These are phyloP conservation scores for Heliconius erato DNA, from an alignment of 2,888 invertebrate species.

Conservation along the genomic window DNA sequence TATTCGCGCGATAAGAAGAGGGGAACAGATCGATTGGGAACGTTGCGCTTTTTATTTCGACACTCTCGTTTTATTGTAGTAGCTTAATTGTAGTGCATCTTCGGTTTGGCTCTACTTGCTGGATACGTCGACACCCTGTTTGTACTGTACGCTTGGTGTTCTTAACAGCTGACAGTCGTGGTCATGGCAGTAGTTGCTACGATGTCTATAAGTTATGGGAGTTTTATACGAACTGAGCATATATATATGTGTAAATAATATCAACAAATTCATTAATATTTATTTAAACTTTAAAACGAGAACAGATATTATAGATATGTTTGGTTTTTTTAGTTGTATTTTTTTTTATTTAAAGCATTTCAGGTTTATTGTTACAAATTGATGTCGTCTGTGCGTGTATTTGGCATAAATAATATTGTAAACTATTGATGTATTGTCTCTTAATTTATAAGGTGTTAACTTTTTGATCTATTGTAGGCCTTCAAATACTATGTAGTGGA, in stretches of 20 bases:
- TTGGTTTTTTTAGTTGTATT: conserved; percentile 13
- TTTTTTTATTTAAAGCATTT: conserved; percentile 20
- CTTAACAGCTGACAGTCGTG: conserved; percentile 35
- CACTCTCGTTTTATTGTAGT: conserved; percentile 71
- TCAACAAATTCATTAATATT: conserved; percentile 37
- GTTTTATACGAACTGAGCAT: conserved; percentile 10
- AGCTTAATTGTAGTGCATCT: conserved; percentile 68
- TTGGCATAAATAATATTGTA: not conserved
- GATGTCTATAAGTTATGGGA: conserved; percentile 27
- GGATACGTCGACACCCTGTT: conserved; percentile 40
- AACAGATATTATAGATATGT: conserved; percentile 19
- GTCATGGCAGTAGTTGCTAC: conserved; percentile 11
- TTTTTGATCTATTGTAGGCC: not conserved
- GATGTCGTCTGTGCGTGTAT: conserved; percentile 7
- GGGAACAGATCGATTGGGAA: conserved; percentile 84
- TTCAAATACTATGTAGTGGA: not conserved
- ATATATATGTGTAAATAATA: conserved; percentile 29
- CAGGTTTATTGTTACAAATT: conserved; percentile 32
- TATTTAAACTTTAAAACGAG: conserved; percentile 26
- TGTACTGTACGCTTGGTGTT: conserved; percentile 38
- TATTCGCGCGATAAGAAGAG: conserved; percentile 86
- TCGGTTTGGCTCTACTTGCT: conserved; percentile 48
- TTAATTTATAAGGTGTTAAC: not conserved
- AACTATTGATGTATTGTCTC: not conserved
- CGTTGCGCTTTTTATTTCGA: conserved; percentile 83